These are phyloP conservation scores for Iguana delicatissima DNA, from an alignment of 2,797 vertebrate species.

Conservation along the genomic window DNA sequence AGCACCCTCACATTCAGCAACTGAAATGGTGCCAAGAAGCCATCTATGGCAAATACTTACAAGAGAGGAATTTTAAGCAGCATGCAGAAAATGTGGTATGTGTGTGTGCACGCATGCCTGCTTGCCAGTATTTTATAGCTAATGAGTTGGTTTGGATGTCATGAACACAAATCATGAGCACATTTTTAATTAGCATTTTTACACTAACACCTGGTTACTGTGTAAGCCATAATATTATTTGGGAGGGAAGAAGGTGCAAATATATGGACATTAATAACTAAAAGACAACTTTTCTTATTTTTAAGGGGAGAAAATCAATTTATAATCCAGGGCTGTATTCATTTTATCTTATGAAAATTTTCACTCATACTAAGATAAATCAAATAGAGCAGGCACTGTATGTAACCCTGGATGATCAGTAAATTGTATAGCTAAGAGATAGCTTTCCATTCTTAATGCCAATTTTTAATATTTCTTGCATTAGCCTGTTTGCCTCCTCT, in stretches of 20 bases:
- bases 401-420: no score
- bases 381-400: neutral
- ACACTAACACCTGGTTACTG: neutral
- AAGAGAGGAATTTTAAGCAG: conserved; percentile 73
- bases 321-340: neutral
- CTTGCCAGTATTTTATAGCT: conserved; percentile 60
- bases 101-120: conserved; percentile 8
- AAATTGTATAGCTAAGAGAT: neutral
- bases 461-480: neutral
- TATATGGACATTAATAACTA: neutral
- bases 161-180: neutral
- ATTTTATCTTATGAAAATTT: neutral
- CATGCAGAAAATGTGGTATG: conserved; percentile 48
- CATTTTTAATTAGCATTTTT: neutral
- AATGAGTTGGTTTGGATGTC: neutral
- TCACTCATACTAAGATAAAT: neutral
- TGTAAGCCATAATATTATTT: neutral
- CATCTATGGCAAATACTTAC: conserved; percentile 70
- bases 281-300: neutral
- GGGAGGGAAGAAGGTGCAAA: neutral
- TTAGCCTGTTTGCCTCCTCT: neutral
- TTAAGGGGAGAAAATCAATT: neutral
- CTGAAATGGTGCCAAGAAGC: conserved; percentile 72
- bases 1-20: conserved; percentile 66
- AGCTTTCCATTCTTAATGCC: neutral